Percentiles rank a stretch among this genome's conserved stretches.
Evolutionary conservation across 2,797 vertebrate genomes (phyloP).

Genomic region (Chaenodraco wilsoni): DNA sequence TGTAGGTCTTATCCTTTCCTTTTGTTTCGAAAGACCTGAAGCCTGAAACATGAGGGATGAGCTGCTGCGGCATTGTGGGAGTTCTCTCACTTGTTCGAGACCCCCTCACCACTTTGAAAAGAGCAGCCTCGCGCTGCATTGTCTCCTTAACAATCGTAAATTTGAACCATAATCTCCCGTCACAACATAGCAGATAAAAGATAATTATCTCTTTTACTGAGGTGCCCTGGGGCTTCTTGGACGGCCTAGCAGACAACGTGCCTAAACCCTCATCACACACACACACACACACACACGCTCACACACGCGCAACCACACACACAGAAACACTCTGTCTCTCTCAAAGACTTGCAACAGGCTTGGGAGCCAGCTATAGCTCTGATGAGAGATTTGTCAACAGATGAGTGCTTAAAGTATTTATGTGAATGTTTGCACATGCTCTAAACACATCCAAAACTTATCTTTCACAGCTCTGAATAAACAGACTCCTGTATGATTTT

Average conservation of each 20-base stretch:
- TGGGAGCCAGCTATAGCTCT: slow-evolving; percentile 22
- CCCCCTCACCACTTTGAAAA: slow-evolving; percentile 76
- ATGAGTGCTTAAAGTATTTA: slow-evolving; percentile 28
- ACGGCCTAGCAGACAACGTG: slow-evolving; percentile 76
- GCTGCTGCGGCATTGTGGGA: slow-evolving; percentile 72
- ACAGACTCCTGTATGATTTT: background rate
- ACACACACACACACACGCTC: slow-evolving; percentile 32
- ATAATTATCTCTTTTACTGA: slow-evolving; percentile 86
- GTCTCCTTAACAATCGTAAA: slow-evolving; percentile 87
- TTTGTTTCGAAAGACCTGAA: slow-evolving; percentile 65
- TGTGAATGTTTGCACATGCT: slow-evolving; percentile 14
- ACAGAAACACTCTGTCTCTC: slow-evolving; percentile 21
- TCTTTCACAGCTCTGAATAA: background rate
- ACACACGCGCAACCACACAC: slow-evolving; percentile 40
- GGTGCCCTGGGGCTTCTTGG: slow-evolving; percentile 82
- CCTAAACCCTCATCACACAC: slow-evolving; percentile 73
- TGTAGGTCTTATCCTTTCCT: slow-evolving; percentile 42
- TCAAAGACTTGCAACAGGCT: slow-evolving; percentile 54
- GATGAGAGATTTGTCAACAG: slow-evolving; percentile 40
- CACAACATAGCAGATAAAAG: slow-evolving; percentile 87
- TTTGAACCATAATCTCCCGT: slow-evolving; percentile 88
- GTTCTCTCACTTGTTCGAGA: slow-evolving; percentile 75
- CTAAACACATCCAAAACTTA: slow-evolving; percentile 1
- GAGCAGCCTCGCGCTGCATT: slow-evolving; percentile 73
- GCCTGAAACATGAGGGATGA: slow-evolving; percentile 67